These are phyloP conservation scores for Drosophila birchii DNA, from an alignment of 2,888 invertebrate genomes.

Conservation along the genomic window DNA sequence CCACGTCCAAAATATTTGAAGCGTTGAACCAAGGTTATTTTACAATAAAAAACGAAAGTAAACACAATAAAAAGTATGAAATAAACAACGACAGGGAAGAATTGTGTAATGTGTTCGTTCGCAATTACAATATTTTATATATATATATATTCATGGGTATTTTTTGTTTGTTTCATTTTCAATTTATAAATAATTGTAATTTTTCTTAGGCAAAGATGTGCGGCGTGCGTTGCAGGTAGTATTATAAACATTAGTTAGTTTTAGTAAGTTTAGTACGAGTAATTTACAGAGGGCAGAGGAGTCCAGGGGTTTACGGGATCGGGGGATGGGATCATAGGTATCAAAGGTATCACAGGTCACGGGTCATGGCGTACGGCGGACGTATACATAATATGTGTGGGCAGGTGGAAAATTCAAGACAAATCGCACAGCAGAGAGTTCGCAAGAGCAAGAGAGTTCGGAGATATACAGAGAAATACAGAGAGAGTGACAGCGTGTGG, in stretches of 20 bases:
- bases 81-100: not conserved
- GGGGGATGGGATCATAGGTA: not conserved
- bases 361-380: constrained; percentile 22
- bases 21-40: constrained; percentile 17
- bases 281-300: constrained; percentile 17
- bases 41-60: not conserved
- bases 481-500: constrained; percentile 20
- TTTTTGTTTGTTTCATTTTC: not conserved
- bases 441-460: not conserved
- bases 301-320: not conserved
- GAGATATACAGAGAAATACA: not conserved
- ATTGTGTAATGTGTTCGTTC: constrained; percentile 13
- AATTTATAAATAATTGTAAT: not conserved
- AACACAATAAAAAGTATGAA: not conserved
- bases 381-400: constrained; percentile 35
- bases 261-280: constrained; percentile 21
- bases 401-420: constrained; percentile 35
- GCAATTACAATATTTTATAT: constrained; percentile 25
- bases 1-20: constrained; percentile 28
- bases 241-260: constrained; percentile 8
- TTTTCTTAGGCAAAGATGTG: constrained; percentile 28
- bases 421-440: constrained; percentile 36
- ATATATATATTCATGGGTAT: constrained; percentile 1
- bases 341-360: not conserved
- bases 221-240: constrained; percentile 38